These are phyloP conservation scores for Buceros bicornis DNA, from an alignment of 2,797 vertebrate species.

Conservation along the genomic window DNA sequence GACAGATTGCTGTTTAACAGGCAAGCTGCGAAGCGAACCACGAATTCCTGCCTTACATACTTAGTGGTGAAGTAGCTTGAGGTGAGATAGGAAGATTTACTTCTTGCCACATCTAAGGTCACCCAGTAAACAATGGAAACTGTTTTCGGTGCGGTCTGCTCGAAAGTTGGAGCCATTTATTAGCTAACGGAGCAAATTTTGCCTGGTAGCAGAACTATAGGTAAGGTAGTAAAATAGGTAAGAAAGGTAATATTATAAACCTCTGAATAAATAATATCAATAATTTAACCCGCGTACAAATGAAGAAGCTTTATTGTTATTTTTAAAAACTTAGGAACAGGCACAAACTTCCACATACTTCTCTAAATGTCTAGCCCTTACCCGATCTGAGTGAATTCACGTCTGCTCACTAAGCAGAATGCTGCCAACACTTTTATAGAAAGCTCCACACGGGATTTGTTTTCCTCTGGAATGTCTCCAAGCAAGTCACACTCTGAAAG, in stretches of 20 bases:
- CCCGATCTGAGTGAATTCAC: conserved; percentile 22
- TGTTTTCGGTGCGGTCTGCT: conserved; percentile 38
- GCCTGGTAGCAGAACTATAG: conserved; percentile 45
- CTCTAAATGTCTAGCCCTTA: conserved; percentile 42
- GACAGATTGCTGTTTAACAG: conserved; percentile 22
- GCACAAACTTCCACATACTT: not conserved
- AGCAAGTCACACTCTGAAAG: conserved; percentile 28
- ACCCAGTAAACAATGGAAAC: conserved; percentile 53
- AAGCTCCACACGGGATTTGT: not conserved
- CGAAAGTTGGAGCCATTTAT: conserved; percentile 21
- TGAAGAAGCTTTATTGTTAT: not conserved
- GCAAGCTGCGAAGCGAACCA: conserved; percentile 33
- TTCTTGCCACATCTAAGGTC: conserved; percentile 56
- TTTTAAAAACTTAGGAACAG: not conserved
- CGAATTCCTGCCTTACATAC: conserved; percentile 56
- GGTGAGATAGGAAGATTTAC: conserved; percentile 45
- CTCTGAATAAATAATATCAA: not conserved
- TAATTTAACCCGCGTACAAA: not conserved
- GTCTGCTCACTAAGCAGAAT: conserved; percentile 37
- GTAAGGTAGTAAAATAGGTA: conserved; percentile 19
- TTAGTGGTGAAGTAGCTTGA: conserved; percentile 63
- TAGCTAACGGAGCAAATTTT: conserved; percentile 51
- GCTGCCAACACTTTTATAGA: conserved; percentile 42
- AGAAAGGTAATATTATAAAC: not conserved
- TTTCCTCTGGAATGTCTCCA: conserved; percentile 36